Base-by-base conservation (phyloP, 2,113 vertebrate genomes). In the Phaethornis superciliosus region DNA sequence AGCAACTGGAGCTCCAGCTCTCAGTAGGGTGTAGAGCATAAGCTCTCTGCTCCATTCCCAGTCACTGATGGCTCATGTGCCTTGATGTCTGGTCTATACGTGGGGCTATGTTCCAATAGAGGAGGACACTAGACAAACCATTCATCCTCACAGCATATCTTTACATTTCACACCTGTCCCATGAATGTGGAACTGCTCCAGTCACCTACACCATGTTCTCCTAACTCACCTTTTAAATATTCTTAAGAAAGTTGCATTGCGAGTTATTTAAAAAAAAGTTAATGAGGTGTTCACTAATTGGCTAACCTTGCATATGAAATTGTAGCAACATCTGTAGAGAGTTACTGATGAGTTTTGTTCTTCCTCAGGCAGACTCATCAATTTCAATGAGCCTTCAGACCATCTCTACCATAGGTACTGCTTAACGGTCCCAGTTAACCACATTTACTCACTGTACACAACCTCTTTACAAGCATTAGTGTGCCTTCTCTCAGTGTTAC, bases 71-170 rank as follows among this genome's bases (percentile, higher is more conserved):
- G 28, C 22, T 60, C 33, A 4, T 26, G 35, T 3, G 30, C 42
- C 77, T 74, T 37, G 71, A 49, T 42, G 69, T 63, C 63, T 2
- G 9, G 12, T 40, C 56, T 17, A 6, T 19, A 4, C 6, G 10
- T 37, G 62, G 26, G 33, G 42, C 24, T 85, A 30, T 0, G 0
- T 55, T 42, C 47, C 12, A 18, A n/a, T 2, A 51, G 23, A 62
- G 37, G 30, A 71, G 15, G n/a, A 55, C 23, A 7, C 20, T 30
- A 7, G 24, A 33, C 5, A 0, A 60, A 17, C 0, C n/a, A 44
- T 32, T 37, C 8, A 12, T n/a, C 42, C 59, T 68, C 46, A 21
- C 42, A 46, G 8, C 0, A 3, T 28, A 64, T 22, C 17, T 65
- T 44, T 42, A n/a, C 10, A 13, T 62, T 80, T 52, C 72, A 70